Evolutionary conservation across 2,888 invertebrate species (phyloP).

Genomic region (Lithosia quadra): DNA sequence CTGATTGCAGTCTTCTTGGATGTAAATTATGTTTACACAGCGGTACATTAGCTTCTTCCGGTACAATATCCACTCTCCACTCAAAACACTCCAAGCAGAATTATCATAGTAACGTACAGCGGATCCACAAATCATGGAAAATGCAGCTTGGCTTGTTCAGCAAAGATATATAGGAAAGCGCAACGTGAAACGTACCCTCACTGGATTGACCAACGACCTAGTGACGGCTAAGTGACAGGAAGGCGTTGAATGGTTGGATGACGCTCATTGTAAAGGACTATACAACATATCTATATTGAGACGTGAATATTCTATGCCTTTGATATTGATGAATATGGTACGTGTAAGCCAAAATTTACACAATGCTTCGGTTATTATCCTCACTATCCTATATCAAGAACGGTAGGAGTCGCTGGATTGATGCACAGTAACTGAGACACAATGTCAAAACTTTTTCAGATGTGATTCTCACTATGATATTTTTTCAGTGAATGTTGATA

Average conservation of each 20-base stretch:
- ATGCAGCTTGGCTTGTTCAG: neutral
- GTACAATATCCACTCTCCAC: no score
- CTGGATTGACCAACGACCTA: neutral
- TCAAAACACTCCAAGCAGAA: no score
- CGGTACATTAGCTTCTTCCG: no score
- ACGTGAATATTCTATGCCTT: neutral
- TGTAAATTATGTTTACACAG: no score
- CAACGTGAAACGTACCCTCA: neutral
- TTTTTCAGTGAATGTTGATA: no score
- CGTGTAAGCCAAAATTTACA: neutral
- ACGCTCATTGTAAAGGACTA: neutral
- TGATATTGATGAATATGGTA: neutral
- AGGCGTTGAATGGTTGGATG: neutral
- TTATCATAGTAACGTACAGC: no score
- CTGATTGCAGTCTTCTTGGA: no score
- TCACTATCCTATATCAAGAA: neutral
- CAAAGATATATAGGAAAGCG: neutral
- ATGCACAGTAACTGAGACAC: no score
- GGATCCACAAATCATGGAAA: no score
- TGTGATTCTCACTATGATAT: no score
- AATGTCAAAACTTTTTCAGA: no score
- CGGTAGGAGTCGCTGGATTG: neutral
- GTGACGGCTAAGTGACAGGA: neutral
- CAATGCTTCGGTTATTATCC: neutral
- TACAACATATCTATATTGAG: slow-evolving; percentile 1